These are phyloP conservation scores for Crenuchus spilurus DNA, from an alignment of 2,797 vertebrate genomes.

Conservation along the genomic window DNA sequence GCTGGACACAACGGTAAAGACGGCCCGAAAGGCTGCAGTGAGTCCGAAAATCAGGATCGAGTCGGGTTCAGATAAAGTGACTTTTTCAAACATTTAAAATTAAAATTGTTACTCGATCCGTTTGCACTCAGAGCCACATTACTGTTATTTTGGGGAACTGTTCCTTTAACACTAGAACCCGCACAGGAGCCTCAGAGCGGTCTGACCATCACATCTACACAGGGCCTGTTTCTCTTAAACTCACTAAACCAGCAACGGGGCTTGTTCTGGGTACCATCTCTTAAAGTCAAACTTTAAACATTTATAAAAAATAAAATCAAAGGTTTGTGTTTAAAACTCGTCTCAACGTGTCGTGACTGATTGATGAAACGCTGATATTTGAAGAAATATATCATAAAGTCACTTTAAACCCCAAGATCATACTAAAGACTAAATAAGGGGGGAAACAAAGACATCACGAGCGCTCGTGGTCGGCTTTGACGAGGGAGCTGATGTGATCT, in stretches of 20 bases:
- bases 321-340: background rate
- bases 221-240: background rate
- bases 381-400: background rate
- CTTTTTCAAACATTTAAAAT: no score
- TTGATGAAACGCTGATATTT: slow-evolving; percentile 3
- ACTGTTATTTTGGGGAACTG: background rate
- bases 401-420: slow-evolving; percentile 14
- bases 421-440: background rate
- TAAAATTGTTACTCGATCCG: no score
- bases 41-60: slow-evolving; percentile 13
- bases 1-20: slow-evolving; percentile 22
- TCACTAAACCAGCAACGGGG: background rate
- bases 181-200: slow-evolving; percentile 4
- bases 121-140: no score
- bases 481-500: background rate
- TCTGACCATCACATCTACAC: background rate
- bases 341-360: no score
- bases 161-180: background rate
- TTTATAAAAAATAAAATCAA: background rate
- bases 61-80: slow-evolving; percentile 18
- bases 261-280: background rate
- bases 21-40: slow-evolving; percentile 9
- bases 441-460: background rate
- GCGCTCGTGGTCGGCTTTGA: background rate
- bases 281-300: background rate